These are phyloP conservation scores for Trachymyrmex cornetzi DNA, from an alignment of 1,140 invertebrate genomes.

Conservation along the genomic window DNA sequence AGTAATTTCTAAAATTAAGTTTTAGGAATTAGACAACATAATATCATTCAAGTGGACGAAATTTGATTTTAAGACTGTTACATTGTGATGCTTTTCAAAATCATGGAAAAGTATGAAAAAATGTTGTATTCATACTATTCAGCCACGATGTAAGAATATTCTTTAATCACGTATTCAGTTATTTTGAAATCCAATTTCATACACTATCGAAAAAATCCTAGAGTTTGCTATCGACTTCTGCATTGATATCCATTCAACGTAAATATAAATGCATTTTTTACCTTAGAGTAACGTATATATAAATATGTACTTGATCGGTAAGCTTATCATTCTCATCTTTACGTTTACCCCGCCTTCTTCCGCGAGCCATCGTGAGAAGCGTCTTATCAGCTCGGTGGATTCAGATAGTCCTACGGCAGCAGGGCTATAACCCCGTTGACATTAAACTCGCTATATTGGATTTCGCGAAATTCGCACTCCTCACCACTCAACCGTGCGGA, in stretches of 20 bases:
- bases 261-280: constrained; percentile 1
- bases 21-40: neutral
- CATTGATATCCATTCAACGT: constrained; percentile 1
- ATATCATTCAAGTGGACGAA: neutral
- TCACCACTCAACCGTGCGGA: constrained; percentile 38
- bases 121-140: neutral
- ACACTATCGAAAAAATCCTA: neutral
- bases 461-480: constrained; percentile 80
- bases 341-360: constrained; percentile 16
- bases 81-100: neutral
- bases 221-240: constrained; percentile 20
- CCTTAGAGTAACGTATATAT: neutral
- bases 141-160: too few relatives aligned
- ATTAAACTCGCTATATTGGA: constrained; percentile 78
- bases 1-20: neutral
- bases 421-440: constrained; percentile 80
- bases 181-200: neutral
- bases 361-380: constrained; percentile 78
- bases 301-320: constrained; percentile 23
- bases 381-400: constrained; percentile 77
- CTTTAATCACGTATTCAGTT: neutral
- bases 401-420: constrained; percentile 77
- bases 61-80: neutral
- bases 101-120: neutral
- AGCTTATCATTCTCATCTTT: constrained; percentile 54